Evolutionary conservation across 2,113 vertebrate genomes (phyloP).

Genomic region (Delphinapterus leucas): DNA sequence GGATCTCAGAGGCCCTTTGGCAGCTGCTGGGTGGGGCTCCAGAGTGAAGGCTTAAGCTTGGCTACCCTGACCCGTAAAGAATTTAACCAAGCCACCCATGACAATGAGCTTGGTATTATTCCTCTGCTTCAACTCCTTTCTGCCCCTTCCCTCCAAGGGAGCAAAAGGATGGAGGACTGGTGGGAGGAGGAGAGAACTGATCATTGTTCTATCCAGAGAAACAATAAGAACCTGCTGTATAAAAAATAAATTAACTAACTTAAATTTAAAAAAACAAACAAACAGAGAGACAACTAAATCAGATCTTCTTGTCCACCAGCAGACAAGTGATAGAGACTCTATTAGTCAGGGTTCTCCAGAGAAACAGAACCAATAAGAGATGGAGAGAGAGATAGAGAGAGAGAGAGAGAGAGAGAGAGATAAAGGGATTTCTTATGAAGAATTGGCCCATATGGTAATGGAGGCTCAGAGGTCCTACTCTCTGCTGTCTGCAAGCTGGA

Average conservation of each 20-base stretch:
- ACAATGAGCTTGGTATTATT: background rate
- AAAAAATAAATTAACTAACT: no score
- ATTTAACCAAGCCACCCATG: no score
- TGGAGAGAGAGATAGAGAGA: no score
- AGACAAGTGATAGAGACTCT: background rate
- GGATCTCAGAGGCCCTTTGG: background rate
- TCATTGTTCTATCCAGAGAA: background rate
- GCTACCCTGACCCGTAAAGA: background rate
- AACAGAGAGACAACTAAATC: background rate
- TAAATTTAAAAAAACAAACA: no score
- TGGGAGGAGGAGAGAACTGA: background rate
- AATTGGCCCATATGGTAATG: background rate
- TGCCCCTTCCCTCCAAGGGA: background rate
- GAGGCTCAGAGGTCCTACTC: background rate
- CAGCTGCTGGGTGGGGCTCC: no score
- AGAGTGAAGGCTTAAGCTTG: background rate
- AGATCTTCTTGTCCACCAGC: background rate
- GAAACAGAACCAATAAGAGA: background rate
- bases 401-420: background rate
- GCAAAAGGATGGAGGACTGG: background rate
- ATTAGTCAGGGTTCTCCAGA: background rate
- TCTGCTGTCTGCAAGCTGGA: background rate
- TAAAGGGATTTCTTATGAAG: background rate
- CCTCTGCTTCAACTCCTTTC: background rate
- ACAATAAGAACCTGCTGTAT: no score